phyloP scores from a whole-genome alignment of 2,113 vertebrate species.

The Corythaixoides concolor region DNA sequence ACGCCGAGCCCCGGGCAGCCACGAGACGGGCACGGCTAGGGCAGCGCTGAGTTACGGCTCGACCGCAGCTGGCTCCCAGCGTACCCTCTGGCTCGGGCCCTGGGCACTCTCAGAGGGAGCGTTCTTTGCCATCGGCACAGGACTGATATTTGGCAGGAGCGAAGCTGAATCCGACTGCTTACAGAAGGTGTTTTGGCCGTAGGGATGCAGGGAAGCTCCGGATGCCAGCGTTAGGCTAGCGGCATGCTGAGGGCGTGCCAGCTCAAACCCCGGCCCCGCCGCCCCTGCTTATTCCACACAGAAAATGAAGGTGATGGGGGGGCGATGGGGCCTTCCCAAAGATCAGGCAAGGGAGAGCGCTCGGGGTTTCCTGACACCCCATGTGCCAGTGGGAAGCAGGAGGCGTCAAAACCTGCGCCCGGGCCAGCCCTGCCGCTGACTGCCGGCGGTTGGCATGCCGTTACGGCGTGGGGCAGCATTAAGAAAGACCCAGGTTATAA shows the following conservation, averaged over 20 bases:
- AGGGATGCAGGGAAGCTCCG: not conserved
- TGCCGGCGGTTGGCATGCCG: not conserved
- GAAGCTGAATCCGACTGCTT: not conserved
- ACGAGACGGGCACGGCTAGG: fast-evolving
- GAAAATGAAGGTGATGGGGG: not conserved
- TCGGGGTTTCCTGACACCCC: not conserved
- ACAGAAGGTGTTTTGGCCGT: not conserved
- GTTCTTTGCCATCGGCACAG: not conserved
- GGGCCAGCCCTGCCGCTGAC: not conserved
- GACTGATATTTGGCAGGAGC: not conserved
- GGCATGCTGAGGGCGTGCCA: fast-evolving
- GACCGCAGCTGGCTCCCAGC: fast-evolving
- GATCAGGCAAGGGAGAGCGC: fast-evolving
- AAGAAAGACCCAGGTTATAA: not conserved
- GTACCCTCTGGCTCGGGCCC: not conserved
- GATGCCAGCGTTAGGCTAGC: not conserved
- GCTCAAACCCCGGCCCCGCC: fast-evolving
- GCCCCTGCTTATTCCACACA: not conserved
- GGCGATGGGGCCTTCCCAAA: not conserved
- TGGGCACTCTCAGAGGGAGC: not conserved
- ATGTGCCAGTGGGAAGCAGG: not conserved
- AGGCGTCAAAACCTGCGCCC: not conserved
- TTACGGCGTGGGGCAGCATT: not conserved
- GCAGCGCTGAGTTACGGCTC: not conserved
- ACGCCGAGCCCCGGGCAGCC: not conserved